These are phyloP conservation scores for Sarcophaga caerulescens DNA, from an alignment of 2,888 invertebrate genomes.

Conservation along the genomic window DNA sequence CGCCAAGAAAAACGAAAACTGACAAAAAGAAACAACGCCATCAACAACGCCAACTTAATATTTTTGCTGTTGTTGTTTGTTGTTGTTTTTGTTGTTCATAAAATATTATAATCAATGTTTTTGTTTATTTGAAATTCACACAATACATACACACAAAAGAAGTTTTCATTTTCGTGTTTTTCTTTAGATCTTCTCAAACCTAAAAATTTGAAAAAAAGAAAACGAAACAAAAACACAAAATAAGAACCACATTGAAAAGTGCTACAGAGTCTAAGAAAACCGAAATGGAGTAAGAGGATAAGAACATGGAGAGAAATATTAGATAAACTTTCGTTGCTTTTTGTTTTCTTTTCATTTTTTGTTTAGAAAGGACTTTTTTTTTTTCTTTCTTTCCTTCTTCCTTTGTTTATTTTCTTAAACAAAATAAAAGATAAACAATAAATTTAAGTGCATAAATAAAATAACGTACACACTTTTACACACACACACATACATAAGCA, in stretches of 20 bases:
- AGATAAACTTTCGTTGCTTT: constrained; percentile 46
- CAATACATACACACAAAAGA: constrained; percentile 36
- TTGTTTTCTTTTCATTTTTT: constrained; percentile 12
- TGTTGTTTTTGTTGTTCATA: background rate
- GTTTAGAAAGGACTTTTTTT: constrained; percentile 5
- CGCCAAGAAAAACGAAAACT: background rate
- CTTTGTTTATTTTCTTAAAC: constrained; percentile 5
- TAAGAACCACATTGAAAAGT: background rate
- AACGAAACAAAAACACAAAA: too few relatives aligned
- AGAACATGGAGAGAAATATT: constrained; percentile 33
- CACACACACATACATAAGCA: constrained; percentile 24
- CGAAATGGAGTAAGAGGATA: background rate
- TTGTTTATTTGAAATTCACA: constrained; percentile 19
- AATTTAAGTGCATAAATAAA: constrained; percentile 48
- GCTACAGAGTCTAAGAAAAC: background rate
- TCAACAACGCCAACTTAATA: constrained; percentile 28
- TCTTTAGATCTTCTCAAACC: background rate
- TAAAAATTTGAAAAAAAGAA: background rate
- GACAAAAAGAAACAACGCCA: background rate
- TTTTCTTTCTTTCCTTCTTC: background rate
- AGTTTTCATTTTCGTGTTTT: constrained; percentile 29
- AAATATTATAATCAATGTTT: constrained; percentile 46
- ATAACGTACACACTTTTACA: constrained; percentile 10
- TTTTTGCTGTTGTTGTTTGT: background rate
- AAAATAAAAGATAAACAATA: constrained; percentile 61